phyloP scores from a whole-genome alignment of 2,113 vertebrate species.

The Saguinus imperator region DNA sequence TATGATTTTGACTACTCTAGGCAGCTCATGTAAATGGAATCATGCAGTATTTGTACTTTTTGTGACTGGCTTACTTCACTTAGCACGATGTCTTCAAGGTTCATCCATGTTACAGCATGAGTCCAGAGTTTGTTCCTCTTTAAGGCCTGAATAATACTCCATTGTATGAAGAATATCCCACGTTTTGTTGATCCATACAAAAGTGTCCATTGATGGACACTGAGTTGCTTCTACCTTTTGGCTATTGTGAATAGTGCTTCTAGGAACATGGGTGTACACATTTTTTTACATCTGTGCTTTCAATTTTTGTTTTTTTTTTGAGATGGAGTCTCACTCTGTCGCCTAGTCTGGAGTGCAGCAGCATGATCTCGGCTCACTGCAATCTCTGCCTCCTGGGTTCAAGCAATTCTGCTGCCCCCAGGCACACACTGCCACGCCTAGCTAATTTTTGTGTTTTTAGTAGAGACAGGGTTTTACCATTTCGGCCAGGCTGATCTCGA shows the following conservation, averaged over 20 bases:
- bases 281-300: neutral
- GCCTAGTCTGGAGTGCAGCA: too few species aligned
- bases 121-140: neutral
- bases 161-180: rapidly evolving
- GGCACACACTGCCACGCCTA: rapidly evolving
- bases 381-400: too few species aligned
- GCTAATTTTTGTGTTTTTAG: too few species aligned
- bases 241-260: rapidly evolving
- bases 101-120: too few species aligned
- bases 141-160: neutral
- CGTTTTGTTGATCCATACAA: too few species aligned
- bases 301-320: neutral
- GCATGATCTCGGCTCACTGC: too few species aligned
- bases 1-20: neutral
- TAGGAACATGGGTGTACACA: rapidly evolving
- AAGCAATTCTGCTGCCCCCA: too few species aligned
- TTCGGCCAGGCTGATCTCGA: too few species aligned
- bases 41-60: neutral
- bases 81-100: too few species aligned
- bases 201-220: rapidly evolving
- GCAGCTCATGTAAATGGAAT: rapidly evolving
- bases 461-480: too few species aligned
- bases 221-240: neutral
- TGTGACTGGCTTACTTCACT: neutral
- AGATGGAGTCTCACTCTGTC: too few species aligned